Evolutionary conservation across 2,888 invertebrate species (phyloP).

Genomic region (Drosophila testacea): DNA sequence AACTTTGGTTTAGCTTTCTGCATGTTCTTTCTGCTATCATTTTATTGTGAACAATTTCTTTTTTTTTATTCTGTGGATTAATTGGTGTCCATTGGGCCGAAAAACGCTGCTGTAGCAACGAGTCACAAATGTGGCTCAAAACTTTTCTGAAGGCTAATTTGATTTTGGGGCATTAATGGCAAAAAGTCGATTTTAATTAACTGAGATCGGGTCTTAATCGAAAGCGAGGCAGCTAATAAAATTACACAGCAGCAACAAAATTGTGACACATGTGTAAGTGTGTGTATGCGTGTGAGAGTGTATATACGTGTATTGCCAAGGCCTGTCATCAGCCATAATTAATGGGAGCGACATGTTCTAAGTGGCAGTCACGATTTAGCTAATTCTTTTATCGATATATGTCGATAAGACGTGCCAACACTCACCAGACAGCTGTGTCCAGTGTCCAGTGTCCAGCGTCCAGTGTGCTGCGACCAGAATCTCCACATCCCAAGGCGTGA

Average conservation of each 20-base stretch:
- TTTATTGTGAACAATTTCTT: not conserved
- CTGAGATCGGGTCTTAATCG: slow-evolving; percentile 59
- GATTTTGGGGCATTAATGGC: slow-evolving; percentile 78
- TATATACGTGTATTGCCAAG: slow-evolving; percentile 27
- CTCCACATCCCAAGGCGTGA: slow-evolving; percentile 18
- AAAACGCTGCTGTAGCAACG: slow-evolving; percentile 48
- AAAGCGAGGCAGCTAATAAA: slow-evolving; percentile 73
- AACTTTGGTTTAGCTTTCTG: not conserved
- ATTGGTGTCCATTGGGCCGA: slow-evolving; percentile 7
- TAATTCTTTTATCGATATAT: slow-evolving; percentile 81
- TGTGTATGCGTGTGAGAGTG: slow-evolving; percentile 1
- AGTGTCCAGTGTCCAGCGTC: slow-evolving; percentile 2
- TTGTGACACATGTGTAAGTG: slow-evolving; percentile 6
- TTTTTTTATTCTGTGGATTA: slow-evolving; percentile 4
- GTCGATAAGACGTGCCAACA: slow-evolving; percentile 77
- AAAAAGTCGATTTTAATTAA: slow-evolving; percentile 81
- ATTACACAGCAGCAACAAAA: slow-evolving; percentile 51
- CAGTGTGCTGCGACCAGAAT: slow-evolving; percentile 1
- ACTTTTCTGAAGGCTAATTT: slow-evolving; percentile 65
- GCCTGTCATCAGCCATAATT: slow-evolving; percentile 83
- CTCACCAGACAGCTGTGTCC: slow-evolving; percentile 60
- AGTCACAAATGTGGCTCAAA: slow-evolving; percentile 45
- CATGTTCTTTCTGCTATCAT: slow-evolving; percentile 3
- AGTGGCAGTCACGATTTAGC: slow-evolving; percentile 81
- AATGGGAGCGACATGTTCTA: slow-evolving; percentile 83